A percentile compares a stretch with the other conserved stretches of the same genome.
Evolutionary conservation across 2,888 invertebrate species (phyloP).

Genomic region (Andrena camellia): DNA sequence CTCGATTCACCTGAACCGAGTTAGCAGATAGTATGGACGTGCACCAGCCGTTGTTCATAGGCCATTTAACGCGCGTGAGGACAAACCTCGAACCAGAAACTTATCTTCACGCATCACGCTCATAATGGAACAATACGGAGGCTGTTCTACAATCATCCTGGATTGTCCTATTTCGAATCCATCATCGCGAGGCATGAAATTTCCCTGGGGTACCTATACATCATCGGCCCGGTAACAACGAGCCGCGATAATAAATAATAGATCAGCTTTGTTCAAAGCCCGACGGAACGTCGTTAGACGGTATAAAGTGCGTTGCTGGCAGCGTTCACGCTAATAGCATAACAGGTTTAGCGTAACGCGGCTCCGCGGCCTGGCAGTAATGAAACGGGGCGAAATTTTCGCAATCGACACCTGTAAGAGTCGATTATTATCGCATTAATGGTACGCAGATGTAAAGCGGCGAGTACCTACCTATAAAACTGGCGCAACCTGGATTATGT

Average conservation of each 20-base stretch:
- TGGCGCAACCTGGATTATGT: slow-evolving; percentile 25
- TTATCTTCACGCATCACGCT: slow-evolving; percentile 9
- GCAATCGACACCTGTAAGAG: slow-evolving; percentile 58
- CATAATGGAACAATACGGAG: not conserved
- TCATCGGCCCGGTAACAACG: not conserved
- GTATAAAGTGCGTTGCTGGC: slow-evolving; percentile 8
- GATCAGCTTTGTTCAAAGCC: slow-evolving; percentile 9
- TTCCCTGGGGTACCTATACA: not conserved
- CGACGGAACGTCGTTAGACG: slow-evolving; percentile 11
- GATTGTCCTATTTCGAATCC: slow-evolving; percentile 8
- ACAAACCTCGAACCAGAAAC: slow-evolving; percentile 10
- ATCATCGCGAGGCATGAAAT: slow-evolving; percentile 8
- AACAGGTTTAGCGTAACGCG: slow-evolving; percentile 30
- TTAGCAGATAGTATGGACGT: slow-evolving; percentile 37
- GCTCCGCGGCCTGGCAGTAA: slow-evolving; percentile 14
- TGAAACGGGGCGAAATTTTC: slow-evolving; percentile 50
- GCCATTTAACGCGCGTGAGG: slow-evolving; percentile 55
- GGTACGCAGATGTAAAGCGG: slow-evolving; percentile 33
- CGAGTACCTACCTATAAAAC: slow-evolving; percentile 32
- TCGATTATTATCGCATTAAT: slow-evolving; percentile 59
- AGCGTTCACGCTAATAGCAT: slow-evolving; percentile 12
- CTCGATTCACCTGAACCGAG: slow-evolving; percentile 21
- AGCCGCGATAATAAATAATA: slow-evolving; percentile 15
- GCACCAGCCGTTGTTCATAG: slow-evolving; percentile 57
- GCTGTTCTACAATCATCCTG: not conserved